These are phyloP conservation scores for Harpalus rufipes DNA, from an alignment of 2,888 invertebrate genomes.

Conservation along the genomic window DNA sequence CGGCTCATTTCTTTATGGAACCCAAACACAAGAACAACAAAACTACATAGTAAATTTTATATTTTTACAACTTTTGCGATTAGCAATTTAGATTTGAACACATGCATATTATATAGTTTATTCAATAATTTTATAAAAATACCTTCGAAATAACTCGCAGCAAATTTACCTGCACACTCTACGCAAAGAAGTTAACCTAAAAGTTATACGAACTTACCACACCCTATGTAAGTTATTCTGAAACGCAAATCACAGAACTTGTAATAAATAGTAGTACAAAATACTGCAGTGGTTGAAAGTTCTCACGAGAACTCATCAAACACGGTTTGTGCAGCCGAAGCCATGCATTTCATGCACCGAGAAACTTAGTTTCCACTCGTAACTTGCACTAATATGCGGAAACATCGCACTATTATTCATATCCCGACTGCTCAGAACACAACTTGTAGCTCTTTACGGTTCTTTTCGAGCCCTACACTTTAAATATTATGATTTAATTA, in stretches of 20 bases:
- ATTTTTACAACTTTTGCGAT: no score
- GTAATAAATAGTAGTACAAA: constrained; percentile 41
- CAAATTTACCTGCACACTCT: no score
- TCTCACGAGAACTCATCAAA: neutral
- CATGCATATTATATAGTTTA: no score
- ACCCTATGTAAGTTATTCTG: constrained; percentile 2
- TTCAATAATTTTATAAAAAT: no score
- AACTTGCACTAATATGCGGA: constrained; percentile 52
- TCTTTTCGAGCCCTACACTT: constrained; percentile 7
- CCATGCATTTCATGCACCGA: constrained; percentile 49
- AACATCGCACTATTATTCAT: constrained; percentile 35
- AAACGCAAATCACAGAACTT: constrained; percentile 33
- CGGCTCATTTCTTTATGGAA: no score
- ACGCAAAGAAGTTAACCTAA: neutral
- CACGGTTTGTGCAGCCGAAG: neutral
- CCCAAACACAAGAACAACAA: no score
- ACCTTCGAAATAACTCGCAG: no score
- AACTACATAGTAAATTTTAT: no score
- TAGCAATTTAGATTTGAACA: no score
- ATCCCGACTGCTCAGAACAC: constrained; percentile 1
- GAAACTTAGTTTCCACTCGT: constrained; percentile 15
- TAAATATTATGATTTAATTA: no score
- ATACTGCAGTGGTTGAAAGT: neutral
- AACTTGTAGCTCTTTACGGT: constrained; percentile 15
- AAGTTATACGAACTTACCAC: neutral